Conservation (phyloP, 2,888 invertebrate genomes). For the Malacosoma neustria region DNA sequence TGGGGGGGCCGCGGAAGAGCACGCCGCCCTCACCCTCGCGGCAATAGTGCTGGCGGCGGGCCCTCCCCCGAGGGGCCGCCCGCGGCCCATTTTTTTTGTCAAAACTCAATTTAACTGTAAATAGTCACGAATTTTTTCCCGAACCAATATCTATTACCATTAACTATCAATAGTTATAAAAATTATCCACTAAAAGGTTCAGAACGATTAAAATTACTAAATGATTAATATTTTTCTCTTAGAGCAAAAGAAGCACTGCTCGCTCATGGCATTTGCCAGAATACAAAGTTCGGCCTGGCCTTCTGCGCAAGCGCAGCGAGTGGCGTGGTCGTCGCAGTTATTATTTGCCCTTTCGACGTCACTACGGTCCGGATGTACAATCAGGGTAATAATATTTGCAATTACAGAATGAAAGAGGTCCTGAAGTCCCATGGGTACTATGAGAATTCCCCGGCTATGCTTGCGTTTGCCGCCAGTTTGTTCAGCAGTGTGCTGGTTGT, state of each 20-base stretch:
- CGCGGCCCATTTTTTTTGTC: too few relatives aligned
- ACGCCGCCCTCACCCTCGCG: too few relatives aligned
- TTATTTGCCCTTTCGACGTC: conserved; percentile 92
- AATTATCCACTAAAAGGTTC: too few relatives aligned
- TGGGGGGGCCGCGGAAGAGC: too few relatives aligned
- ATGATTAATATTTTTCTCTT: conserved; percentile 17
- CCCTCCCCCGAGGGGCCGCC: too few relatives aligned
- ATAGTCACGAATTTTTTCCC: too few relatives aligned
- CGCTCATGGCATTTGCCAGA: conserved; percentile 34
- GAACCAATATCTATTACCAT: too few relatives aligned
- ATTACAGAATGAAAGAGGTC: conserved; percentile 52
- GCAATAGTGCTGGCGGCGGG: too few relatives aligned
- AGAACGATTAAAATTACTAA: too few relatives aligned
- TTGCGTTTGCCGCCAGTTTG: conserved; percentile 83
- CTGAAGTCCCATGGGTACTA: conserved; percentile 41
- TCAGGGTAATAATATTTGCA: conserved; percentile 77
- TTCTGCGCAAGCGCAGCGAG: conserved; percentile 81
- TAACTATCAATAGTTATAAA: too few relatives aligned
- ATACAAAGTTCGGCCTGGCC: conserved; percentile 48
- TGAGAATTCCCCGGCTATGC: conserved; percentile 71
- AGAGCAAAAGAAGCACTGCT: conserved; percentile 54
- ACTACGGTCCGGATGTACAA: conserved; percentile 91
- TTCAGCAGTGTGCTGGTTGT: conserved; percentile 85
- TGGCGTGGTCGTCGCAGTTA: conserved; percentile 82
- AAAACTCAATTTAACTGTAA: too few relatives aligned